Evolutionary conservation across 2,797 vertebrate species (phyloP).

Genomic region (Arctocebus calabarensis): DNA sequence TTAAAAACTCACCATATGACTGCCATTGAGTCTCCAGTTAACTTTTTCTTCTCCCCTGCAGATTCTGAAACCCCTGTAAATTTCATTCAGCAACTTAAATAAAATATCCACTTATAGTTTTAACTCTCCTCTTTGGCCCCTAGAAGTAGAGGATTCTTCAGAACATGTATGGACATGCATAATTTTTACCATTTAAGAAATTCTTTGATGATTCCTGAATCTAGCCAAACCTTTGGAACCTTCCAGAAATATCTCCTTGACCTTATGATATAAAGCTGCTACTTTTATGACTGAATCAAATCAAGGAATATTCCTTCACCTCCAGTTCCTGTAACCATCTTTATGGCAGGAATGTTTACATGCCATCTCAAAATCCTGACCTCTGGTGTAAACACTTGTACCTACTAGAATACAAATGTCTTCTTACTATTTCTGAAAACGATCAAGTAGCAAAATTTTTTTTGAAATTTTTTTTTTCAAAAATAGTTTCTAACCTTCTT

Average conservation of each 20-base stretch:
- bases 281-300: constrained; percentile 27
- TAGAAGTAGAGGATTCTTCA: not conserved
- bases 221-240: not conserved
- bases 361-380: constrained; percentile 21
- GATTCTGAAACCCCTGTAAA: not conserved
- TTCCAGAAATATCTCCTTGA: constrained; percentile 19
- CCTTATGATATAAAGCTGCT: not conserved
- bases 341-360: constrained; percentile 10
- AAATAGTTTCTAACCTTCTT: constrained; percentile 9
- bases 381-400: not conserved
- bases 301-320: not conserved
- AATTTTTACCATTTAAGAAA: not conserved
- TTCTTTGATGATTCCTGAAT: not conserved
- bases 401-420: not conserved
- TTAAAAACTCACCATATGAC: not conserved
- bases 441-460: not conserved
- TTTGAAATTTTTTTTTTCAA: not conserved
- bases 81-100: not conserved
- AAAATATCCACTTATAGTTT: not conserved
- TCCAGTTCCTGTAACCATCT: not conserved
- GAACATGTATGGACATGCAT: no score
- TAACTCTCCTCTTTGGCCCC: not conserved
- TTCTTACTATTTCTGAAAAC: constrained; percentile 41
- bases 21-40: not conserved
- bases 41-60: not conserved